These are phyloP conservation scores for Crotalus helleri DNA, from an alignment of 2,113 vertebrate species.

Conservation along the genomic window DNA sequence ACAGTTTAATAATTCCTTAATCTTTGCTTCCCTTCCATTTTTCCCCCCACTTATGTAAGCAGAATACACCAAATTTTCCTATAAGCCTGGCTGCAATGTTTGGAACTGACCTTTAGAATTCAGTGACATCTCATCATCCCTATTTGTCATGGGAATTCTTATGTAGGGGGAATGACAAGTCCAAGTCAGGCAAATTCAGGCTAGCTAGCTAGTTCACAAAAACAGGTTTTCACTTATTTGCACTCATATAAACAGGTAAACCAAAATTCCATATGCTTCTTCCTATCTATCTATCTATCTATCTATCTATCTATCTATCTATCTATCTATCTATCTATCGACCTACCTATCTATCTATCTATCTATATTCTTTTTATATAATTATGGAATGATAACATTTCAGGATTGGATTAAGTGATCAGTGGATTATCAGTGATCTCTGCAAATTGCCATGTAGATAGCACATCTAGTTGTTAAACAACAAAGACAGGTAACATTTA, in stretches of 20 bases:
- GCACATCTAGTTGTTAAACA: neutral
- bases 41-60: neutral
- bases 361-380: neutral
- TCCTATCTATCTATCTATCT: neutral
- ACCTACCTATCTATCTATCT: no score
- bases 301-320: no score
- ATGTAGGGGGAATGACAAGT: neutral
- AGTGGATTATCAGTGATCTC: neutral
- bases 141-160: neutral
- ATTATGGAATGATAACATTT: neutral
- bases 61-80: neutral
- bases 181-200: neutral
- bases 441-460: neutral
- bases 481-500: neutral
- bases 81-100: neutral
- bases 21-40: neutral
- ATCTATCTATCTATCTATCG: no score
- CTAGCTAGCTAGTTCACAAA: neutral
- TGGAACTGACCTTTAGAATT: neutral
- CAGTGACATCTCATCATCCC: neutral
- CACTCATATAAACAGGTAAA: neutral
- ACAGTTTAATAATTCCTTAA: neutral
- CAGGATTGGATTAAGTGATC: neutral
- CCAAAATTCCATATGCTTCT: neutral
- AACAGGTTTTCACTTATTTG: neutral